Evolutionary conservation across 2,888 invertebrate species (phyloP).

Genomic region (Stratiomys singularior): DNA sequence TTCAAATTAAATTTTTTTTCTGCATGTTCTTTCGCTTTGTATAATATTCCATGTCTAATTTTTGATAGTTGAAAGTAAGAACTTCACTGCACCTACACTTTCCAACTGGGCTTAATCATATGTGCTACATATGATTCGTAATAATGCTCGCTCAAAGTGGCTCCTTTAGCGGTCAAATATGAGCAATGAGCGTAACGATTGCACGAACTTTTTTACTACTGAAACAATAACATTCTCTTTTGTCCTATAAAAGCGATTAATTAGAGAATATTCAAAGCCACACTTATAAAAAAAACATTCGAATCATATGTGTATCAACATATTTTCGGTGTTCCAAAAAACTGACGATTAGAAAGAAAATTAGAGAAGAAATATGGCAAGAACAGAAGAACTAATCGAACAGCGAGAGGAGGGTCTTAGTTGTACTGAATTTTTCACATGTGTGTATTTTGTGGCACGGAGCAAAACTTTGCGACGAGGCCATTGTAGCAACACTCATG

Average conservation of each 20-base stretch:
- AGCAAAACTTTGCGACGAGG: constrained; percentile 26
- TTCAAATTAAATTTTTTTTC: too few relatives aligned
- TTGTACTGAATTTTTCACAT: not conserved
- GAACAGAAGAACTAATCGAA: constrained; percentile 1
- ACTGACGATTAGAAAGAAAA: too few relatives aligned
- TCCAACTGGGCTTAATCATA: not conserved
- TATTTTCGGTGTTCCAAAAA: too few relatives aligned
- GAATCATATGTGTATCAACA: not conserved
- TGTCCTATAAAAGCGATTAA: not conserved
- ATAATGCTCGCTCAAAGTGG: not conserved
- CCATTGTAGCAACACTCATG: constrained; percentile 31
- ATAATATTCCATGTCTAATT: too few relatives aligned
- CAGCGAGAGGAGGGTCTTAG: constrained; percentile 27
- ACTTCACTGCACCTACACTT: not conserved
- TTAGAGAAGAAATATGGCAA: too few relatives aligned
- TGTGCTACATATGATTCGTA: not conserved
- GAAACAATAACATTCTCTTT: constrained; percentile 4
- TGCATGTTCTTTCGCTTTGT: too few relatives aligned
- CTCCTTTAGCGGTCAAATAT: constrained; percentile 16
- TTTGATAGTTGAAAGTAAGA: too few relatives aligned
- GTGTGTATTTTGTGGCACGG: not conserved
- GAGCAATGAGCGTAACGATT: constrained; percentile 32
- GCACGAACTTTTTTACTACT: constrained; percentile 20
- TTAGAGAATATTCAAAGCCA: too few relatives aligned
- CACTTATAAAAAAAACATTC: not conserved